Percentiles rank a stretch among this genome's conserved stretches.
Conservation (phyloP, 2,113 vertebrate species). For the Ellobius talpinus region DNA sequence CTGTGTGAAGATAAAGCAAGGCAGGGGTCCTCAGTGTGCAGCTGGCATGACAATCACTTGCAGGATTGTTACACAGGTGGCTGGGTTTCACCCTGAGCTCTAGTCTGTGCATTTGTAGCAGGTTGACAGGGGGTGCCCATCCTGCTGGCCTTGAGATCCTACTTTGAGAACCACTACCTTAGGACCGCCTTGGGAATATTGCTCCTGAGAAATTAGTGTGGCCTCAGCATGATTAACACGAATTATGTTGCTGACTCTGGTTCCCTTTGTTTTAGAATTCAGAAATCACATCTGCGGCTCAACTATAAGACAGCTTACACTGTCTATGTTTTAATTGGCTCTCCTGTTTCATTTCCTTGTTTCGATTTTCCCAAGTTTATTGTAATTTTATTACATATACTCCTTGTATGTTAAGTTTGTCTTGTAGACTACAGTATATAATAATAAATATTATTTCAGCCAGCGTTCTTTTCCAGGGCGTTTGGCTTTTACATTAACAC, state of each 20-base stretch:
- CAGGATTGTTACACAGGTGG: not conserved
- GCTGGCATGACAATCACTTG: not conserved
- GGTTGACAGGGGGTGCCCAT: not conserved
- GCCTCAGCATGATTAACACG: not conserved
- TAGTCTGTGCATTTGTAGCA: not conserved
- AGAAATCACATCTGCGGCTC: not conserved
- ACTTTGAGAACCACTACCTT: not conserved
- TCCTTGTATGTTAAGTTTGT: not conserved
- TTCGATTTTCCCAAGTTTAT: not conserved
- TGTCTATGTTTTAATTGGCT: not conserved
- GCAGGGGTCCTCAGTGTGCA: not conserved
- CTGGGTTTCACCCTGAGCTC: not conserved
- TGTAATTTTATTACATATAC: not conserved
- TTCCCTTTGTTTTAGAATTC: conserved; percentile 43
- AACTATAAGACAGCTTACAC: conserved; percentile 13
- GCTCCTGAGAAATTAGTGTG: not conserved
- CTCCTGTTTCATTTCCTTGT: not conserved
- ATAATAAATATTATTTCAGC: not conserved
- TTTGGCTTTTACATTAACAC: conserved; percentile 52
- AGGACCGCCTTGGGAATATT: not conserved
- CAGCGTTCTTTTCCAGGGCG: not conserved
- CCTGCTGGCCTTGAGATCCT: not conserved
- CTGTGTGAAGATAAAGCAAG: not conserved
- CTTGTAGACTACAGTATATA: not conserved
- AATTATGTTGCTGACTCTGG: not conserved